Evolutionary conservation across 2,888 invertebrate species (phyloP).

Genomic region (Drosophila niveifrons): DNA sequence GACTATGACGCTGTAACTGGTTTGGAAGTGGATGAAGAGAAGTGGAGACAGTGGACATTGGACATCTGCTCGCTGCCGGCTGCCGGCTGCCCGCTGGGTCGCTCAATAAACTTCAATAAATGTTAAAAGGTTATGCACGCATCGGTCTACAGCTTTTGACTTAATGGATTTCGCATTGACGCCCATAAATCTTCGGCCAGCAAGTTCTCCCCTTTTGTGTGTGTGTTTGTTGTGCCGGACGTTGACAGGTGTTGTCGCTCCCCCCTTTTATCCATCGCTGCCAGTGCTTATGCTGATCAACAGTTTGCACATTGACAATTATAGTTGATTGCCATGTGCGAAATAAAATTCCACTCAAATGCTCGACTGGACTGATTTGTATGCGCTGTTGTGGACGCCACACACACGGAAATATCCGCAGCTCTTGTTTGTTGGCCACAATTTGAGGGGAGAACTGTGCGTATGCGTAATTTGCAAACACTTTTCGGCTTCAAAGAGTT

Average conservation of each 20-base stretch:
- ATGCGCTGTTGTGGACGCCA: constrained; percentile 4
- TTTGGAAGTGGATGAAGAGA: neutral
- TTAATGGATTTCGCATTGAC: constrained; percentile 77
- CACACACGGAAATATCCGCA: too few species aligned
- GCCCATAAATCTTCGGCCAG: constrained; percentile 70
- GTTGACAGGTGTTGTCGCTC: constrained; percentile 63
- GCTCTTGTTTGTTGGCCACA: neutral
- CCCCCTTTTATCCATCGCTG: neutral
- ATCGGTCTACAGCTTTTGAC: constrained; percentile 61
- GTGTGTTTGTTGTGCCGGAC: constrained; percentile 20
- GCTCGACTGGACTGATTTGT: constrained; percentile 39
- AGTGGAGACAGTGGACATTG: neutral
- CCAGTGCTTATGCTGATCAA: constrained; percentile 62
- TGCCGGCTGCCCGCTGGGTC: constrained; percentile 36
- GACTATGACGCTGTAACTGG: neutral
- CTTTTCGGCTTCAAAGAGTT: neutral
- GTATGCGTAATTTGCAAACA: constrained; percentile 9
- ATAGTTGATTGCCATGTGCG: constrained; percentile 47
- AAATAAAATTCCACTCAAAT: constrained; percentile 54
- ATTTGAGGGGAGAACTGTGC: neutral
- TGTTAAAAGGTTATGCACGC: constrained; percentile 79
- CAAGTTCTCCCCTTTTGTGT: constrained; percentile 35
- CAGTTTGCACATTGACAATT: constrained; percentile 75
- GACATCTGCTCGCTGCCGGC: neutral
- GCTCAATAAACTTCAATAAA: constrained; percentile 77